A percentile compares a stretch with the other conserved stretches of the same genome.
phyloP scores from a whole-genome alignment of 2,113 vertebrate species.

The Albula glossodonta region DNA sequence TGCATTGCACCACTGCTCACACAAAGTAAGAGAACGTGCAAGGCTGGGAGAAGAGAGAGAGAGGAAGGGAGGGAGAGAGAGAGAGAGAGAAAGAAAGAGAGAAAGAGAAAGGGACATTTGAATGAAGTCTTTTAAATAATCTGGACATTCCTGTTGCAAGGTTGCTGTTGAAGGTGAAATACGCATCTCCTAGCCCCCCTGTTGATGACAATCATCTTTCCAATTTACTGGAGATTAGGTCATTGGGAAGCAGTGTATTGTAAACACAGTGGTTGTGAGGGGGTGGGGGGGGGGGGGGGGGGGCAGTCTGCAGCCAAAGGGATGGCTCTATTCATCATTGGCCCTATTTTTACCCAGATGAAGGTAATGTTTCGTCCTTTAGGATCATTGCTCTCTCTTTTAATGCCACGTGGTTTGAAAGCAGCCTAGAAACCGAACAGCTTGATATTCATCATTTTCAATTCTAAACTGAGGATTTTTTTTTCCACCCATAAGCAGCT shows the following conservation, averaged over 20 bases:
- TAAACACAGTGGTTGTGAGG: slow-evolving; percentile 48
- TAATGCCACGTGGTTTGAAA: too few relatives aligned
- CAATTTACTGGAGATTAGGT: slow-evolving; percentile 65
- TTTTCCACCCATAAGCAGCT: too few relatives aligned
- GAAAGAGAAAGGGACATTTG: slow-evolving; percentile 15
- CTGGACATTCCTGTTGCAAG: slow-evolving; percentile 34
- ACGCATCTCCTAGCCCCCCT: slow-evolving; percentile 52
- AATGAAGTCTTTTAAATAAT: slow-evolving; percentile 64
- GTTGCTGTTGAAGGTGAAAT: slow-evolving; percentile 55
- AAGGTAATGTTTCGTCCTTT: neutral
- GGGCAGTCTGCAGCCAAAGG: neutral
- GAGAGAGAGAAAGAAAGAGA: slow-evolving; percentile 14
- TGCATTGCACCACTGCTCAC: neutral
- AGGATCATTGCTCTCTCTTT: too few relatives aligned
- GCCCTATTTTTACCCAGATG: neutral
- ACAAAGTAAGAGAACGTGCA: slow-evolving; percentile 33
- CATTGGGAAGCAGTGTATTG: slow-evolving; percentile 56
- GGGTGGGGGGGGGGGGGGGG: slow-evolving; percentile 4
- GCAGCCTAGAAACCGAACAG: too few relatives aligned
- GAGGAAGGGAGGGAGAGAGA: slow-evolving; percentile 27
- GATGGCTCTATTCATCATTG: too few relatives aligned
- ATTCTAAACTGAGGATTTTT: too few relatives aligned
- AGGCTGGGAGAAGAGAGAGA: slow-evolving; percentile 2
- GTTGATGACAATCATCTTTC: slow-evolving; percentile 67
- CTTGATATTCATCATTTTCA: too few relatives aligned